Percentiles rank a stretch among this genome's conserved stretches.
Evolutionary conservation across 1,140 invertebrate species (phyloP).

Genomic region (Melipona quadrifasciata): DNA sequence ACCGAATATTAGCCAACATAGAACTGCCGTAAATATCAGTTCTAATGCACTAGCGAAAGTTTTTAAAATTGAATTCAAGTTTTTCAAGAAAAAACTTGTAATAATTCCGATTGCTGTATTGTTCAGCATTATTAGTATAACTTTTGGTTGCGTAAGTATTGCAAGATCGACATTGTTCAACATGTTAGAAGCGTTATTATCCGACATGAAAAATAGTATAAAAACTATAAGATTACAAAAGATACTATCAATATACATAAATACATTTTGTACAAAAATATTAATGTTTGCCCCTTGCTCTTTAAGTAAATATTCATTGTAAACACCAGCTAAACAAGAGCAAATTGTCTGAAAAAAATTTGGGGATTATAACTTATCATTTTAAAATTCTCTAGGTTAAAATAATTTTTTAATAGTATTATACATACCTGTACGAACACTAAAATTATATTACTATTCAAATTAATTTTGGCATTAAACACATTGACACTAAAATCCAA

Average conservation of each 20-base stretch:
- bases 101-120: constrained; percentile 96
- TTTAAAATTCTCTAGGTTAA: not conserved
- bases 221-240: constrained; percentile 91
- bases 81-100: constrained; percentile 96
- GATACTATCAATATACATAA: constrained; percentile 98
- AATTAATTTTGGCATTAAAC: constrained; percentile 75
- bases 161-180: constrained; percentile 82
- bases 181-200: constrained; percentile 84
- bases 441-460: constrained; percentile 88
- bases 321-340: constrained; percentile 97
- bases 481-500: constrained; percentile 79
- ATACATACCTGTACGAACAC: constrained; percentile 84
- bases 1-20: constrained; percentile 94
- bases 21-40: constrained; percentile 93
- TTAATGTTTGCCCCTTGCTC: constrained; percentile 90
- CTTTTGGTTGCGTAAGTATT: constrained; percentile 80
- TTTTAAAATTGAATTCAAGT: constrained; percentile 97
- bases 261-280: constrained; percentile 97
- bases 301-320: constrained; percentile 97
- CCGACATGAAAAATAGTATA: constrained; percentile 84
- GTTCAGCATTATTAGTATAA: constrained; percentile 93
- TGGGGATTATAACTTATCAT: constrained; percentile 38
- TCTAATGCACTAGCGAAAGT: constrained; percentile 97
- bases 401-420: constrained; percentile 10
- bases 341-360: constrained; percentile 90